Evolutionary conservation across 2,888 invertebrate species (phyloP).

Genomic region (Melanostoma mellinum): DNA sequence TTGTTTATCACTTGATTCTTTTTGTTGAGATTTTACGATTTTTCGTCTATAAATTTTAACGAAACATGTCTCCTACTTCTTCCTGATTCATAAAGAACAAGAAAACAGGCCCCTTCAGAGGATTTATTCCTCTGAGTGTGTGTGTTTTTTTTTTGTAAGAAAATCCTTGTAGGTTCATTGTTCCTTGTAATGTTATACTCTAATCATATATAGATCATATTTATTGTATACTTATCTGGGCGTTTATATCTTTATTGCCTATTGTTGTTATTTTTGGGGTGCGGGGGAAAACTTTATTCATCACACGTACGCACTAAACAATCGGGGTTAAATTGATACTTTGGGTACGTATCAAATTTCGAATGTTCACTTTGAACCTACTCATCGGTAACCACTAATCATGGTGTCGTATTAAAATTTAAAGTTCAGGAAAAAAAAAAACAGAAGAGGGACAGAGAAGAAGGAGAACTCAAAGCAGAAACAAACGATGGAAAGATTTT

Average conservation of each 20-base stretch:
- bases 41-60: conserved; percentile 20
- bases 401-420: conserved; percentile 24
- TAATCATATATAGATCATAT: conserved; percentile 20
- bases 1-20: conserved; percentile 15
- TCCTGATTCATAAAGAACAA: neutral
- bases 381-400: conserved; percentile 26
- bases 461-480: neutral
- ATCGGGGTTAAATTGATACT: conserved; percentile 37
- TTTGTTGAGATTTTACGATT: conserved; percentile 38
- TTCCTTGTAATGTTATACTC: conserved; percentile 3
- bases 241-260: conserved; percentile 27
- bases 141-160: neutral
- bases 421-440: neutral
- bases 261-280: neutral
- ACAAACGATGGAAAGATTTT: neutral
- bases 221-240: conserved; percentile 34
- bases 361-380: conserved; percentile 31
- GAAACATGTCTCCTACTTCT: conserved; percentile 1
- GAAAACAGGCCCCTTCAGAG: neutral
- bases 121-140: neutral
- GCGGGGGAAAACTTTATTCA: conserved; percentile 3
- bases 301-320: conserved; percentile 6
- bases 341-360: conserved; percentile 54
- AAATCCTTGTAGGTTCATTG: conserved; percentile 22
- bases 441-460: neutral